Evolutionary conservation across 2,888 invertebrate genomes (phyloP), one percentile per base, ranked within the genome.

Genomic region (Melangyna quadrimaculata): DNA sequence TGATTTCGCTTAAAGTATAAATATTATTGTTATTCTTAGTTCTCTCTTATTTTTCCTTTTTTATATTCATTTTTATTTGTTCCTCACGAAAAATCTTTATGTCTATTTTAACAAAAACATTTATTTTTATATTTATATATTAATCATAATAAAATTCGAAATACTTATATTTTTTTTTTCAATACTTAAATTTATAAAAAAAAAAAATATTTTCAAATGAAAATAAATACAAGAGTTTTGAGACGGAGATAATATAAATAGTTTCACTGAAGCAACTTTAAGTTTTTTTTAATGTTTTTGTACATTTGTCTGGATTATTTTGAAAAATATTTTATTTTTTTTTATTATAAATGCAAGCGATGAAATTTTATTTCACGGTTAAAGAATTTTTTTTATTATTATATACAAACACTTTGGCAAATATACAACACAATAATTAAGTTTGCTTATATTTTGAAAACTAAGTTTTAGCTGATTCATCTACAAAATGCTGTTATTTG

Each of bases 191-290:
- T 65, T 86, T 86, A 67, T 55, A 32, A 10, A 48, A 61, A 53
- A 57, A 89, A 88, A 89, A 89, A 88, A 88, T 88, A 87, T 88
- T 87, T 87, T 84, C 53, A 87, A 83, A 80, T 83, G 69, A 87
- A 55, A 86, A 80, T 86, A 78, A 87, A 57, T 80, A 70, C 75
- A 82, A 84, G 65, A 74, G 65, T 40, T 79, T 75, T 81, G 77
- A 86, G 86, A 86, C 86, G 77, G 86, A 81, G 57, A 75, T 80
- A 75, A 57, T 27, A 17, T n/a, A n/a, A n/a, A n/a, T 55, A 57
- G 51, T 35, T 24, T 35, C 1, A 80, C 69, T 43, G 75, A 80
- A 80, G 80, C 80, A 61, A 27, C 48, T 45, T 22, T 29, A 67
- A 32, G 45, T 35, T 32, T 14, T 29, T 14, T 19, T n/a, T 27